phyloP scores from a whole-genome alignment of 2,797 vertebrate genomes.

The Echiichthys vipera region DNA sequence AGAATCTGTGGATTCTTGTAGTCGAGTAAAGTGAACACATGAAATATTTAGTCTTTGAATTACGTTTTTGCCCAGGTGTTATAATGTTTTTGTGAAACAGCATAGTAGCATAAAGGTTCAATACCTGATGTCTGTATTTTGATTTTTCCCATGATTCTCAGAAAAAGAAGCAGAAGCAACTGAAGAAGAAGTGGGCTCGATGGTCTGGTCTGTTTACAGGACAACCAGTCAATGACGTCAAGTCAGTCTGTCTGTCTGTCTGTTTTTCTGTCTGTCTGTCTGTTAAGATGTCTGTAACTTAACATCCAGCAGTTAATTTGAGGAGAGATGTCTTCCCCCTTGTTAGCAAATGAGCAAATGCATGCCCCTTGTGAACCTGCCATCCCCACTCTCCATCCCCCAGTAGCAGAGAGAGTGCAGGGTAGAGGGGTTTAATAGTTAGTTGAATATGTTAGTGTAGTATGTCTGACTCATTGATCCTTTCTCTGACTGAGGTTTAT shows the following conservation, averaged over 20 bases:
- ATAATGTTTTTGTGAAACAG: background rate
- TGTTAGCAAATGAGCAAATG: too few relatives aligned
- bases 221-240: conserved; percentile 86
- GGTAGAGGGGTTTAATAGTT: too few relatives aligned
- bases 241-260: conserved; percentile 76
- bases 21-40: too few relatives aligned
- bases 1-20: too few relatives aligned
- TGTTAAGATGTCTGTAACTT: background rate
- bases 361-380: too few relatives aligned
- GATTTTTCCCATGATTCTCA: conserved; percentile 39
- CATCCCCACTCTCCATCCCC: too few relatives aligned
- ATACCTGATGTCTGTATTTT: background rate
- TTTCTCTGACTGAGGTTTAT: too few relatives aligned
- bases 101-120: background rate
- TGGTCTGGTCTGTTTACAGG: conserved; percentile 79
- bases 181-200: conserved; percentile 84
- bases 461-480: too few relatives aligned
- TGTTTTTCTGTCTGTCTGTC: background rate
- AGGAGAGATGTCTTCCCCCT: too few relatives aligned
- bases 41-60: background rate
- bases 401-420: too few relatives aligned
- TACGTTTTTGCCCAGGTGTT: background rate
- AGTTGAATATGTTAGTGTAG: too few relatives aligned
- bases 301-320: too few relatives aligned
- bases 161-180: conserved; percentile 70